These are phyloP conservation scores for Cremastinae sp. DNA, from an alignment of 2,888 invertebrate genomes.

Conservation along the genomic window DNA sequence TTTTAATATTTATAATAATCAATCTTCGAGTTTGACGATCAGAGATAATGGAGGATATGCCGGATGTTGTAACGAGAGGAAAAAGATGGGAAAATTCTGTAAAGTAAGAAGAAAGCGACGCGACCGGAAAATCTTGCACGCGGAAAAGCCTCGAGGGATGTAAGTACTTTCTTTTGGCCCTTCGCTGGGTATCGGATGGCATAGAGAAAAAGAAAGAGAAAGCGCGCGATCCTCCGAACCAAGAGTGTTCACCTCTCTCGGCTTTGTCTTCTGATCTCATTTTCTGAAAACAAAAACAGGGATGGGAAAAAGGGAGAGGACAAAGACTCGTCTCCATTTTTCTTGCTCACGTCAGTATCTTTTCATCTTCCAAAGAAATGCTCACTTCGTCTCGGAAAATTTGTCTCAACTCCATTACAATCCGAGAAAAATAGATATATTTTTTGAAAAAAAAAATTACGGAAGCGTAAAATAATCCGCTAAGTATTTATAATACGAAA, in stretches of 20 bases:
- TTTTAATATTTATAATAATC: too few species aligned
- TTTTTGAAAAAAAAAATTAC: constrained; percentile 3
- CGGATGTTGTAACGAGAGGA: neutral
- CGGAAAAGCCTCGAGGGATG: constrained; percentile 25
- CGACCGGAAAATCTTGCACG: constrained; percentile 33
- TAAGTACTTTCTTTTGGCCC: constrained; percentile 46
- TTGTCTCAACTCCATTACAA: constrained; percentile 32
- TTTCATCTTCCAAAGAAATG: constrained; percentile 7
- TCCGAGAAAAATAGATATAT: constrained; percentile 15
- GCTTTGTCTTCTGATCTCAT: constrained; percentile 60
- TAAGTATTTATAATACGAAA: neutral
- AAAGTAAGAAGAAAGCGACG: constrained; percentile 25
- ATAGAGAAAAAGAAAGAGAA: constrained; percentile 23
- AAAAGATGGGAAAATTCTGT: constrained; percentile 23
- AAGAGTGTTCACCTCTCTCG: constrained; percentile 54
- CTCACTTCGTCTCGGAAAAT: constrained; percentile 34
- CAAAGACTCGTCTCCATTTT: constrained; percentile 22
- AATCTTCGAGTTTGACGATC: too few species aligned
- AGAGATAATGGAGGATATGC: too few species aligned
- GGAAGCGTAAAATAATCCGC: constrained; percentile 22
- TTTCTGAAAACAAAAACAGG: constrained; percentile 59
- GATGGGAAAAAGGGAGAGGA: constrained; percentile 43
- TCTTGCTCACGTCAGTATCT: constrained; percentile 5
- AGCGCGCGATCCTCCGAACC: constrained; percentile 56
- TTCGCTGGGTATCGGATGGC: constrained; percentile 54